Percentiles rank a stretch among this genome's conserved stretches.
These are phyloP conservation scores for Parauchenoglanis ngamensis DNA, from an alignment of 2,797 vertebrate genomes.

Conservation along the genomic window DNA sequence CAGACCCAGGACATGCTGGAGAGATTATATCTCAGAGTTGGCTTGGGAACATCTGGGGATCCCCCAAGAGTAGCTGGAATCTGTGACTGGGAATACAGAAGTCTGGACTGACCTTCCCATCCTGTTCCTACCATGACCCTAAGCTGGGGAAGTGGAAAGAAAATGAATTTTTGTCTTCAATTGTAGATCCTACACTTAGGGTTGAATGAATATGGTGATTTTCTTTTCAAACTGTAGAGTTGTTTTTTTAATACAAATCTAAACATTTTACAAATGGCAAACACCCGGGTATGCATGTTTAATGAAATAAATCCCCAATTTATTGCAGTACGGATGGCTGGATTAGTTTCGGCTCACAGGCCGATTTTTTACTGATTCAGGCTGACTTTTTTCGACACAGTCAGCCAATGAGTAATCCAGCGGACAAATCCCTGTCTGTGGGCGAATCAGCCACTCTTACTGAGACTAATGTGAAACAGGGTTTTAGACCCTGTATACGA, in stretches of 20 bases:
- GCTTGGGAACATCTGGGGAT: not conserved
- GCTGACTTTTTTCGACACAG: conserved; percentile 11
- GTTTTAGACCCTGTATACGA: conserved; percentile 13
- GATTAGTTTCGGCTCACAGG: conserved; percentile 23
- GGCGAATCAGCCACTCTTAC: conserved; percentile 23
- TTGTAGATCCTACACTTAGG: not conserved
- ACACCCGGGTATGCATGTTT: conserved; percentile 2
- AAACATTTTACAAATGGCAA: conserved; percentile 14
- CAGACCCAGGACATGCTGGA: not conserved
- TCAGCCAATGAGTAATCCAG: conserved; percentile 21
- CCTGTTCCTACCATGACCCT: not conserved
- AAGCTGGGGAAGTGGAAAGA: not conserved
- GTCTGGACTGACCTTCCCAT: not conserved
- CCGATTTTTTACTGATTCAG: conserved; percentile 14
- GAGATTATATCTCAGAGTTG: not conserved
- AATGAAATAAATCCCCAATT: conserved; percentile 33
- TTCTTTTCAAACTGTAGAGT: not conserved
- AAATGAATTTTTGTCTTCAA: not conserved
- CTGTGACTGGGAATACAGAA: not conserved
- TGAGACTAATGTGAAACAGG: conserved; percentile 31
- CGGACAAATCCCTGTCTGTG: conserved; percentile 27
- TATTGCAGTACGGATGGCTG: conserved; percentile 21
- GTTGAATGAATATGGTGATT: not conserved
- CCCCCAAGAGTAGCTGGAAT: not conserved
- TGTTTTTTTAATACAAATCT: not conserved